A percentile compares a stretch with the other conserved stretches of the same genome.
These are phyloP conservation scores for Monoplex corrugatus DNA, from an alignment of 2,888 invertebrate genomes.

Conservation along the genomic window DNA sequence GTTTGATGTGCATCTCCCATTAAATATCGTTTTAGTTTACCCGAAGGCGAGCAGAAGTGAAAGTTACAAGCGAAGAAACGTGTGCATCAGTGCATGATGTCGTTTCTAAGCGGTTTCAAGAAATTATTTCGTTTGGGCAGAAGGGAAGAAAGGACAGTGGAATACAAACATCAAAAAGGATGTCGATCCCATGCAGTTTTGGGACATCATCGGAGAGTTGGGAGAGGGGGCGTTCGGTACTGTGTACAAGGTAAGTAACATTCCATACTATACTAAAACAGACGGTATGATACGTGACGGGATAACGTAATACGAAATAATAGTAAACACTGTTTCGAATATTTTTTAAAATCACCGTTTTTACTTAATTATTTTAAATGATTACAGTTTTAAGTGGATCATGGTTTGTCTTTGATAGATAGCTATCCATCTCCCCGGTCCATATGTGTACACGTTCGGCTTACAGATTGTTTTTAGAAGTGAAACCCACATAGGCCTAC, in stretches of 20 bases:
- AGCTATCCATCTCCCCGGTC: no score
- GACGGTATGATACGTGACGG: no score
- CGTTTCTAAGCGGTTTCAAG: conserved; percentile 75
- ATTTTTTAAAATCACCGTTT: no score
- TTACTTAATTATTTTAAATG: no score
- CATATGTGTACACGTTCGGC: no score
- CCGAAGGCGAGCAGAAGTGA: background rate
- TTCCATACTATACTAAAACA: background rate
- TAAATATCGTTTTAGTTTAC: background rate
- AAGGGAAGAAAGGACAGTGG: conserved; percentile 66
- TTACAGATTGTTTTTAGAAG: no score
- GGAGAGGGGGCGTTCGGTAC: conserved; percentile 99
- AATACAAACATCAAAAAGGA: conserved; percentile 91
- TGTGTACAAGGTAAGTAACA: conserved; percentile 87
- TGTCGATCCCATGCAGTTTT: conserved; percentile 93
- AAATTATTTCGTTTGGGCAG: conserved; percentile 72
- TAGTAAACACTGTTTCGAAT: no score
- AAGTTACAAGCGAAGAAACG: conserved; percentile 1
- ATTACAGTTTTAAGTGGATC: no score
- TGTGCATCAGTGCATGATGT: conserved; percentile 62
- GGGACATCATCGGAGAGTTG: conserved; percentile 98
- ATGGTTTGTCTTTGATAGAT: no score
- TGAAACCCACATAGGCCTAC: no score
- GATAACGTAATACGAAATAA: no score
- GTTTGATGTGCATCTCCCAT: no score